These are phyloP conservation scores for Syritta pipiens DNA, from an alignment of 2,888 invertebrate species.

Conservation along the genomic window DNA sequence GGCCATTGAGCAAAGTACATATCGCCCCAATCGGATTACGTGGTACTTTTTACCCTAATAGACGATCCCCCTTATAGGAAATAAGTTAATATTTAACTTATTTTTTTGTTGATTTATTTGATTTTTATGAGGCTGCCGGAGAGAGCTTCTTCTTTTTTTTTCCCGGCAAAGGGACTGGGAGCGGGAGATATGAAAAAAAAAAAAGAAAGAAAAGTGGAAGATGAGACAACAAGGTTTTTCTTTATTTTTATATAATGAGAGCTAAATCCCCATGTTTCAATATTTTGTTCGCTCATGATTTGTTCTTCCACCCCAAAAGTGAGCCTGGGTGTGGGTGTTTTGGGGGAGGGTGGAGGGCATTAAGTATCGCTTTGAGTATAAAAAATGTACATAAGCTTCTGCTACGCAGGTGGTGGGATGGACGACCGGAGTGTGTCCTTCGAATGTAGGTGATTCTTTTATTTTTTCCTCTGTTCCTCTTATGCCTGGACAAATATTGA, in stretches of 20 bases:
- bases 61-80: slow-evolving; percentile 23
- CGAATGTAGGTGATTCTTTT: not conserved
- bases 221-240: slow-evolving; percentile 16
- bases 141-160: no score
- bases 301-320: slow-evolving; percentile 14
- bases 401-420: slow-evolving; percentile 27
- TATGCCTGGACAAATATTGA: slow-evolving; percentile 8
- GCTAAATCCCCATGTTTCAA: slow-evolving; percentile 34
- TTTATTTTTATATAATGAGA: slow-evolving; percentile 29
- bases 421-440: slow-evolving; percentile 6
- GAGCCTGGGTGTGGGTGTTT: slow-evolving; percentile 18
- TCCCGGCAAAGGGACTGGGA: no score
- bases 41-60: slow-evolving; percentile 64
- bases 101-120: slow-evolving; percentile 59
- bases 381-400: slow-evolving; percentile 8
- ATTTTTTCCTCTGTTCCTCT: slow-evolving; percentile 16
- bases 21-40: slow-evolving; percentile 62
- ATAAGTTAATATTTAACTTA: slow-evolving; percentile 65
- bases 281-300: slow-evolving; percentile 31
- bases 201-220: slow-evolving; percentile 6
- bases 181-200: not conserved
- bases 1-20: slow-evolving; percentile 59
- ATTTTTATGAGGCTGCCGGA: slow-evolving; percentile 36
- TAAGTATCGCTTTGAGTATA: slow-evolving; percentile 25
- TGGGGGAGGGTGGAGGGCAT: slow-evolving; percentile 18